Percentiles rank a stretch among this genome's conserved stretches.
These are phyloP conservation scores for Archocentrus centrarchus DNA, from an alignment of 2,113 vertebrate species.

Conservation along the genomic window DNA sequence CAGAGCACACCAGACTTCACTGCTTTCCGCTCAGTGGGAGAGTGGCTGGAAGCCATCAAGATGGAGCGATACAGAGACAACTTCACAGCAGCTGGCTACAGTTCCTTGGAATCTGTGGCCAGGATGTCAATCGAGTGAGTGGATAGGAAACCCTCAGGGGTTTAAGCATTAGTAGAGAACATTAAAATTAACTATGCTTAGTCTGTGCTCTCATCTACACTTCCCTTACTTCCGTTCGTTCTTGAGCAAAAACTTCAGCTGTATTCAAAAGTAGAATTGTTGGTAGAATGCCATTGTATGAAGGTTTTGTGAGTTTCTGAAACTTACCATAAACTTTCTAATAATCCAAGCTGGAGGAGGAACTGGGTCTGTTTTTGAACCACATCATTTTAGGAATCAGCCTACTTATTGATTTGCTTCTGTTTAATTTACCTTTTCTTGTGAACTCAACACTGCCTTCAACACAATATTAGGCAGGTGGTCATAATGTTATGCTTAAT, in stretches of 20 bases:
- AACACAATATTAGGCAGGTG: not conserved
- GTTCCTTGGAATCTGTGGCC: constrained; percentile 96
- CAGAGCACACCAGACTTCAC: constrained; percentile 97
- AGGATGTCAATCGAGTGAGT: constrained; percentile 99
- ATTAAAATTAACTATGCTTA: constrained; percentile 23
- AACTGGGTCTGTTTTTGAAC: not conserved
- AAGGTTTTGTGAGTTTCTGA: not conserved
- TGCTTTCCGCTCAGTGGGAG: constrained; percentile 95
- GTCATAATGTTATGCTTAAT: too few relatives aligned
- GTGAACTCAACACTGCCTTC: too few relatives aligned
- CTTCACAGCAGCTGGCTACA: constrained; percentile 98
- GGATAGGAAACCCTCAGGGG: constrained; percentile 21
- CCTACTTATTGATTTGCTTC: not conserved
- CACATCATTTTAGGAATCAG: not conserved
- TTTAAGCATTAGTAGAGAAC: constrained; percentile 29
- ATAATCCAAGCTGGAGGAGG: not conserved
- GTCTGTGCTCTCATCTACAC: not conserved
- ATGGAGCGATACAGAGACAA: constrained; percentile 99
- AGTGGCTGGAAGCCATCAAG: constrained; percentile 99
- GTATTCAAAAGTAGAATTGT: not conserved
- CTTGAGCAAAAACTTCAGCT: not conserved
- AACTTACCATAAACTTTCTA: not conserved
- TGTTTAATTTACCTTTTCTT: not conserved
- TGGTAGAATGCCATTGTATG: not conserved
- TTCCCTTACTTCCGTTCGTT: not conserved